Conservation (phyloP, 1,140 invertebrate species). For the Lordiphosa stackelbergi region DNA sequence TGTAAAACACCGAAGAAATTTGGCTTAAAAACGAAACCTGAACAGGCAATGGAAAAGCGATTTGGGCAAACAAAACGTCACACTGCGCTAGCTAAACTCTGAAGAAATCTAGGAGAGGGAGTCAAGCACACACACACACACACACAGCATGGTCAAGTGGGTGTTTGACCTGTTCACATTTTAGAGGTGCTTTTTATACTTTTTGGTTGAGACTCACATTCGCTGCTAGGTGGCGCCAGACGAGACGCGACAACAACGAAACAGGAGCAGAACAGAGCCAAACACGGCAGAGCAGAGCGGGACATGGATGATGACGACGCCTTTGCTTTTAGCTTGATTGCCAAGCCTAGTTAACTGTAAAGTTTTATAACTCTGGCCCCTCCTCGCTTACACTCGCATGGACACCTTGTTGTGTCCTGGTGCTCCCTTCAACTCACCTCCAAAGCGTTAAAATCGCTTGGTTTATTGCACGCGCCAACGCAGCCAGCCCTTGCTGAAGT, state of each 20-base stretch:
- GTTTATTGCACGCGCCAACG: slow-evolving; percentile 69
- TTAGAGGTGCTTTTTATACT: slow-evolving; percentile 49
- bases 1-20: no score
- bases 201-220: slow-evolving; percentile 22
- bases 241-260: slow-evolving; percentile 38
- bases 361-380: slow-evolving; percentile 71
- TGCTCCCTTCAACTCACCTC: slow-evolving; percentile 26
- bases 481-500: slow-evolving; percentile 36
- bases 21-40: slow-evolving; percentile 7
- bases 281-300: background rate
- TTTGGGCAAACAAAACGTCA: slow-evolving; percentile 54
- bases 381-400: slow-evolving; percentile 10
- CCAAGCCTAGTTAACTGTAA: slow-evolving; percentile 75
- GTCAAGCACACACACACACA: slow-evolving; percentile 19
- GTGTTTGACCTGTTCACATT: slow-evolving; percentile 50
- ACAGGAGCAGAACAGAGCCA: slow-evolving; percentile 11
- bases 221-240: slow-evolving; percentile 64
- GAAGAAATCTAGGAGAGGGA: background rate
- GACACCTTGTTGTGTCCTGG: slow-evolving; percentile 13
- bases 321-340: slow-evolving; percentile 76
- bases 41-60: slow-evolving; percentile 57
- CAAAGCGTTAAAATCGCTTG: slow-evolving; percentile 67
- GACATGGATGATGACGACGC: slow-evolving; percentile 52
- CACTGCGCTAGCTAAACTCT: slow-evolving; percentile 55
- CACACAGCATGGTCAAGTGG: slow-evolving; percentile 36